Evolutionary conservation across 2,888 invertebrate genomes (phyloP), one percentile per base, ranked within the genome.

Genomic region (Tachina fera): DNA sequence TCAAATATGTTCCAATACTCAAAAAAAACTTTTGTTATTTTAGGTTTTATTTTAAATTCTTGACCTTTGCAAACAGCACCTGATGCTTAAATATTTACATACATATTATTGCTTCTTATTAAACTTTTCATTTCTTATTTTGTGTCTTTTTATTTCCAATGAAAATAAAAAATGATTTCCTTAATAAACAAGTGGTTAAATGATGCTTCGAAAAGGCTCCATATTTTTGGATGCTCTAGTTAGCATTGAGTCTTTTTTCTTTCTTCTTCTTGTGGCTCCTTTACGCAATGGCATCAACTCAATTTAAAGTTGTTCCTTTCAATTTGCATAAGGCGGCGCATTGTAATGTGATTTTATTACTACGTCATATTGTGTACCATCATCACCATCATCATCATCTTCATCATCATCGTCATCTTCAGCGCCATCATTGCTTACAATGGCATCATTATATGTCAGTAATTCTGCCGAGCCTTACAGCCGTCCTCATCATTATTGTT

Each of bases 321-420:
- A 72, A 60, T 72, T 71, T 77, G 16, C 51, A 58, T 65, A 49
- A 68, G 71, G 60, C 75, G 71, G 49, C 43, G n/a, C 56, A 76
- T 51, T 49, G n/a, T 70, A 77, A 83, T 71, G 45, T 51, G 43
- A 72, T 65, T 83, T 77, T 67, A 58, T 67, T 71, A 72, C 71
- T 77, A 3, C 58, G 63, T 65, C 63, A 76, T 71, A 75, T 75
- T 68, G 60, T 74, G 43, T 39, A 56, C 11, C 67, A 68, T 68
- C 75, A 51, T 79, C 63, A 77, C n/a, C n/a, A n/a, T n/a, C n/a
- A n/a, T n/a, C n/a, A n/a, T 39, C 53, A 16, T 6, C 74, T 70
- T 68, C 68, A 60, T n/a, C 67, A 68, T 68, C 75, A 51, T 79
- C 63, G 68, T 39, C 53, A 16, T 6, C 74, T 70, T 68, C 68